phyloP scores from a whole-genome alignment of 2,888 invertebrate species.

The Cephus rjabovi region DNA sequence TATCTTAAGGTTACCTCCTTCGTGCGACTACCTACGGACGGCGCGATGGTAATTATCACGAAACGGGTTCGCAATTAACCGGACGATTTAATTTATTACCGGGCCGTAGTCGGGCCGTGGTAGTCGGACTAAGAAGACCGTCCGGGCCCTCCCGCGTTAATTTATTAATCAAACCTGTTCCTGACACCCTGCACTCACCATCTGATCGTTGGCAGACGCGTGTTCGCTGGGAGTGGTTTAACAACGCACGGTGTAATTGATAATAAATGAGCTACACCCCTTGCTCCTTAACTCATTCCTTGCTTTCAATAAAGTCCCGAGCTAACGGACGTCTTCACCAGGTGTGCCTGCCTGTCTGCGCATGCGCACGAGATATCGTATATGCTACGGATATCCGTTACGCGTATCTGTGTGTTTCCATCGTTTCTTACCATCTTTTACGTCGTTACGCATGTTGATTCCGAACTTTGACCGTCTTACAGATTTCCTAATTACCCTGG shows the following conservation, averaged over 20 bases:
- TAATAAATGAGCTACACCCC: conserved; percentile 9
- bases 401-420: too few species aligned
- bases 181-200: conserved; percentile 7
- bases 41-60: conserved; percentile 29
- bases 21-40: conserved; percentile 1
- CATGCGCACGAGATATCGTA: too few species aligned
- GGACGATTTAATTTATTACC: conserved; percentile 36
- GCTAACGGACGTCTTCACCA: conserved; percentile 2
- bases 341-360: not conserved
- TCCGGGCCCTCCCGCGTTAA: conserved; percentile 16
- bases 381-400: too few species aligned
- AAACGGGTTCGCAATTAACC: conserved; percentile 36
- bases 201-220: conserved; percentile 8
- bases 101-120: conserved; percentile 10
- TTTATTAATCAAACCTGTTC: conserved; percentile 25
- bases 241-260: conserved; percentile 17
- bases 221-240: conserved; percentile 15
- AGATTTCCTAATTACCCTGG: too few species aligned
- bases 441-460: too few species aligned
- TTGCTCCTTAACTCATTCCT: conserved; percentile 4
- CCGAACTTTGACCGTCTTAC: too few species aligned
- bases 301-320: conserved; percentile 2
- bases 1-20: not conserved
- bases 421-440: too few species aligned
- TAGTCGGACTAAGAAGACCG: conserved; percentile 20